Percentiles rank a stretch among this genome's conserved stretches.
phyloP scores from a whole-genome alignment of 2,797 vertebrate genomes.

The Amblyraja radiata region DNA sequence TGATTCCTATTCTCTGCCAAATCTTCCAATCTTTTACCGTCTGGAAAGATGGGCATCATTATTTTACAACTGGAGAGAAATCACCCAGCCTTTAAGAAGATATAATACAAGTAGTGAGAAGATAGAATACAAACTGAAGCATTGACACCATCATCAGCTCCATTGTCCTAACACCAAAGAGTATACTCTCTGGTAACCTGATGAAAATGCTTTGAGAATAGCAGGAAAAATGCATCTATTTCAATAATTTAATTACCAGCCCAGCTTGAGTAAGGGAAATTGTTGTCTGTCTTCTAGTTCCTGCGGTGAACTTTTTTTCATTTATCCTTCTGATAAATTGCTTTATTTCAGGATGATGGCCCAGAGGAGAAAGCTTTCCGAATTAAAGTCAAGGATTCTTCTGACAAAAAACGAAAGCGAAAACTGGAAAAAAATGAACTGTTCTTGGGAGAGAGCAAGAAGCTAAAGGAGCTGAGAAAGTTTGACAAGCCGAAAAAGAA shows the following conservation, averaged over 20 bases:
- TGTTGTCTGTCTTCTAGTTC: neutral
- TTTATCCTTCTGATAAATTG: neutral
- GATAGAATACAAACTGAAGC: neutral
- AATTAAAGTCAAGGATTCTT: conserved; percentile 81
- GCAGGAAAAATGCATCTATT: neutral
- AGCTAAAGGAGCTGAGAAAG: conserved; percentile 86
- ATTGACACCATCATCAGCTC: neutral
- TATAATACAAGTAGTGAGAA: neutral
- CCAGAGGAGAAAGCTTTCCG: conserved; percentile 85
- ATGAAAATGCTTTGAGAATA: neutral
- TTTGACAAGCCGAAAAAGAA: conserved; percentile 92
- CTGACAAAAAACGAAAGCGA: conserved; percentile 87
- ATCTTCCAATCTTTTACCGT: neutral
- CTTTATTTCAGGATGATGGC: conserved; percentile 69
- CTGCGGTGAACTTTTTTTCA: neutral
- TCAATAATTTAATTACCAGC: neutral
- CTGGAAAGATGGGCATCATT: neutral
- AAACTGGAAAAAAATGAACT: conserved; percentile 88
- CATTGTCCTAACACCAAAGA: neutral
- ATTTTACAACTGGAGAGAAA: neutral
- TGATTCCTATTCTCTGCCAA: neutral
- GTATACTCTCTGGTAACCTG: neutral
- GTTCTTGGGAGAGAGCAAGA: conserved; percentile 69
- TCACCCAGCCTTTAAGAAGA: neutral
- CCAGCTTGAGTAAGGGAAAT: no score